Conservation (phyloP, 2,888 invertebrate species). For the Mythimna impura region DNA sequence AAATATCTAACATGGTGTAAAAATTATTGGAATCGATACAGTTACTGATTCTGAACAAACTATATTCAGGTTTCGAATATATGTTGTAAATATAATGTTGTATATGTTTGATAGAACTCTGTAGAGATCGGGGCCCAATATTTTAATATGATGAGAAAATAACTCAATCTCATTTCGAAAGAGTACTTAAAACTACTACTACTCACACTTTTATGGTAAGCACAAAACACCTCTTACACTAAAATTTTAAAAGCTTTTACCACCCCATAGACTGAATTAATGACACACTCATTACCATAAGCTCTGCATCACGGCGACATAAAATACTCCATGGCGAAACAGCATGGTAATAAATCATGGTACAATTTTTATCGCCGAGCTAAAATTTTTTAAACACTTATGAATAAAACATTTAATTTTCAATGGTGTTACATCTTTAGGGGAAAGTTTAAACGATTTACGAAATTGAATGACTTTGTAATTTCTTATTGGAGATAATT, state of each 20-base stretch:
- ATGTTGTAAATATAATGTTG: too few species aligned
- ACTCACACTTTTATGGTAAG: conserved; percentile 23
- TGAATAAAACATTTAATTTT: conserved; percentile 88
- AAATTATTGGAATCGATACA: too few species aligned
- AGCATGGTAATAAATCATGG: conserved; percentile 77
- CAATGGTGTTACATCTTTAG: conserved; percentile 66
- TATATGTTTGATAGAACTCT: not conserved
- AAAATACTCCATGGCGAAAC: conserved; percentile 66
- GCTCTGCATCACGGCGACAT: conserved; percentile 67
- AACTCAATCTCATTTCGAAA: not conserved
- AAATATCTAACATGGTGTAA: too few species aligned
- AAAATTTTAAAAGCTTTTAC: conserved; percentile 63
- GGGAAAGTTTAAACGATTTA: conserved; percentile 66
- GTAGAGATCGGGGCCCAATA: not conserved
- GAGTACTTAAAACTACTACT: conserved; percentile 37
- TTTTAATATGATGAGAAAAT: not conserved
- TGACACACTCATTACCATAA: conserved; percentile 69
- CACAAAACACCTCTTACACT: conserved; percentile 28
- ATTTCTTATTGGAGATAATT: conserved; percentile 62
- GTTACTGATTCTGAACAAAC: too few species aligned
- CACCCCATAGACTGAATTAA: conserved; percentile 61
- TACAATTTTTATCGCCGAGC: conserved; percentile 77
- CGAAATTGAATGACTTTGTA: conserved; percentile 63
- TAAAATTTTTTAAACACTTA: conserved; percentile 78
- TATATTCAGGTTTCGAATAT: too few species aligned